Evolutionary conservation across 1,140 invertebrate species (phyloP).

Genomic region (Aradophagus sp.): DNA sequence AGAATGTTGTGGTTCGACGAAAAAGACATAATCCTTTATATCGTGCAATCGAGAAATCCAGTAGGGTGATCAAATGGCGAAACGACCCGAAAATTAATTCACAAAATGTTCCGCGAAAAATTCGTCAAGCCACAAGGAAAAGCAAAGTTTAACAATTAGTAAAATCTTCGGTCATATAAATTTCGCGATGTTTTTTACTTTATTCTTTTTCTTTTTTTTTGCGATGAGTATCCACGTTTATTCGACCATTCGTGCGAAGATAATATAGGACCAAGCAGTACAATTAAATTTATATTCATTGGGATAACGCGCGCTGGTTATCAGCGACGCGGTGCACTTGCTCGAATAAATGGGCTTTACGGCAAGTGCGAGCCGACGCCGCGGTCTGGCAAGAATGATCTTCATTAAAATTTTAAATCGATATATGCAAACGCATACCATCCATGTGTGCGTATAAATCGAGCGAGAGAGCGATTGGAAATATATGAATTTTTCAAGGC

Average conservation of each 20-base stretch:
- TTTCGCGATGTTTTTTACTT: conserved; percentile 23
- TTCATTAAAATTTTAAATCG: conserved; percentile 61
- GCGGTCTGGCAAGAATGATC: conserved; percentile 32
- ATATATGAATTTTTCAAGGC: too few species aligned
- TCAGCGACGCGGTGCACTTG: conserved; percentile 50
- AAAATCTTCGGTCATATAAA: too few species aligned
- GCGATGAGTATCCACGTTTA: conserved; percentile 37
- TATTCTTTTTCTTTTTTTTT: conserved; percentile 34
- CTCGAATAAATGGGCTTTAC: conserved; percentile 58
- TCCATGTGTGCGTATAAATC: background rate
- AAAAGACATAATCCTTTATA: too few species aligned
- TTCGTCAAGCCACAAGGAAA: background rate
- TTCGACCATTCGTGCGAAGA: conserved; percentile 44
- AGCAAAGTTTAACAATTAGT: conserved; percentile 2
- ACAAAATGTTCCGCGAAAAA: background rate
- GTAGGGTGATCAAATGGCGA: too few species aligned
- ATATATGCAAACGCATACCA: conserved; percentile 24
- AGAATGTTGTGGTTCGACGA: too few species aligned
- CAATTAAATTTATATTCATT: conserved; percentile 64
- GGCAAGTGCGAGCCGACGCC: conserved; percentile 47
- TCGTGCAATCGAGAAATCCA: too few species aligned
- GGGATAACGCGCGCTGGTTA: conserved; percentile 54
- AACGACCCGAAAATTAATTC: too few species aligned
- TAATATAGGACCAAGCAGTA: conserved; percentile 49
- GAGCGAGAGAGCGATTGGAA: too few species aligned